Evolutionary conservation across 92 coral and sea anemone genomes (phyloP), one percentile per base, ranked within the genome.

Genomic region (Parazoanthus darwini): DNA sequence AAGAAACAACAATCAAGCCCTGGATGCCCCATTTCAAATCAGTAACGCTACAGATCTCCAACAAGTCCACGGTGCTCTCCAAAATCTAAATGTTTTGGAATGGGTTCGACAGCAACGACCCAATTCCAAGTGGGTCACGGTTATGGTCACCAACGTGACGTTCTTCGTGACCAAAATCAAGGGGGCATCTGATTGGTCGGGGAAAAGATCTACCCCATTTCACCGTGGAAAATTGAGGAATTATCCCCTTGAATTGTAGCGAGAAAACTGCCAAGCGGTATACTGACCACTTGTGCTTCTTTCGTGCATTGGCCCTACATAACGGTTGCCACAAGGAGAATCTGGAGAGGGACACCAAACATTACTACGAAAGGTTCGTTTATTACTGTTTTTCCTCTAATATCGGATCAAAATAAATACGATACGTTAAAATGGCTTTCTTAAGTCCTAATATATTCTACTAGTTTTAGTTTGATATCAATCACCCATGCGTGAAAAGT

Each of bases 141-240:
- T 2, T 39, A 4, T 39, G 2, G 42, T 39, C 3, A 39, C 42
- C 42, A 63, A 63, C 16, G 70, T 63, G 70, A 63, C 70, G 8
- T 63, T 8, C 70, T 63, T 63, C 13, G 44, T 86, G 0, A 90
- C 90, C 35, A 90, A 90, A 46, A 18, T 90, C 26, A 29, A 74
- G 87, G 1, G 92, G 77, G 1, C 83, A 86, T 35, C 42, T 4
- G 4, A 39, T 39, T 4, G 42, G 42, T 39, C 42, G 42, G 42
- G 42, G 42, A 39, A 39, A 39, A 39, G 42, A 39, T 39, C 42
- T 39, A 39, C 0, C 42, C 42, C 42, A 39, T 4, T 39, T 2
- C 42, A 39, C 4, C 42, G 42, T 39, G 42, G 42, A 39, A 39
- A 39, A 39, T 39, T 4, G 42, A 39, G 42, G 42, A 4, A 39